phyloP scores from a whole-genome alignment of 1,140 invertebrate genomes.

The Hestina assimilis region DNA sequence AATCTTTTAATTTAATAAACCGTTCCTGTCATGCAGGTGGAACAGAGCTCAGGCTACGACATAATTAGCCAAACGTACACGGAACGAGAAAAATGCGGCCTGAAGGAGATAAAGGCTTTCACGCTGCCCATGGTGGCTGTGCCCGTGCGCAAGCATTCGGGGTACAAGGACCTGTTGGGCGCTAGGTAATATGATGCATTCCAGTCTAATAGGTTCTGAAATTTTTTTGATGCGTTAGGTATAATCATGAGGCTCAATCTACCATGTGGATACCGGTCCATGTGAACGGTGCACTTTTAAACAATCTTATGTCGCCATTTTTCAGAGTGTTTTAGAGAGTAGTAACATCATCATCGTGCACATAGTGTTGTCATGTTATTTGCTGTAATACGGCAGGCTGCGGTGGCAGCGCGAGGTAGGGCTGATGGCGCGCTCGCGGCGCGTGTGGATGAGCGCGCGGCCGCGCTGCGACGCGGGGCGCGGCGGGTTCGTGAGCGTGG shows the following conservation, averaged over 20 bases:
- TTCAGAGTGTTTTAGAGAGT: no score
- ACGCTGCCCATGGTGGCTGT: conserved; percentile 76
- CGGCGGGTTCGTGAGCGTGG: conserved; percentile 65
- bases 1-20: no score
- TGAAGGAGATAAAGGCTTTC: conserved; percentile 79
- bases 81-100: conserved; percentile 80
- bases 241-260: no score
- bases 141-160: conserved; percentile 77
- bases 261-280: no score
- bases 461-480: conserved; percentile 72
- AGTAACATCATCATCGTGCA: no score
- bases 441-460: conserved; percentile 60
- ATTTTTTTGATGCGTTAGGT: no score
- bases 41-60: conserved; percentile 77
- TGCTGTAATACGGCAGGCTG: no score
- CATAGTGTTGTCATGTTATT: no score
- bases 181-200: conserved; percentile 52
- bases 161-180: conserved; percentile 78
- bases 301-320: no score
- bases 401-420: conserved; percentile 65
- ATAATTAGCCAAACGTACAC: conserved; percentile 79
- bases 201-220: not conserved
- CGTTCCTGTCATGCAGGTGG: conserved; percentile 75
- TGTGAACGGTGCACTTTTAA: no score
- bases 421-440: conserved; percentile 41